These are phyloP conservation scores for Ophiodon elongatus DNA, from an alignment of 2,113 vertebrate species.

Conservation along the genomic window DNA sequence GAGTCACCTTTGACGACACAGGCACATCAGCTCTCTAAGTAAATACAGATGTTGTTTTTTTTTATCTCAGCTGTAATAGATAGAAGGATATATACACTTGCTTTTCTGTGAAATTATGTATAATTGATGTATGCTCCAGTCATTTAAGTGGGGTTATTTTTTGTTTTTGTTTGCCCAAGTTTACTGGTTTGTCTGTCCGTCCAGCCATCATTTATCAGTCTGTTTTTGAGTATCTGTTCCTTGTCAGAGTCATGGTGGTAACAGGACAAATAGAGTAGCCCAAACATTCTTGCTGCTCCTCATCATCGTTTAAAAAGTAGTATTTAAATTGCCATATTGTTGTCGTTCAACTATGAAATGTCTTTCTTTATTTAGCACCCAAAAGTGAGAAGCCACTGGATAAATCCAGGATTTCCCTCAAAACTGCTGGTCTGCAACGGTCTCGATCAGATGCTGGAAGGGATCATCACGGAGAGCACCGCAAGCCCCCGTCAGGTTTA, in stretches of 20 bases:
- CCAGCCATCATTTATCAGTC: not conserved
- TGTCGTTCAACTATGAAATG: not conserved
- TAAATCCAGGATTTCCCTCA: slow-evolving; percentile 91
- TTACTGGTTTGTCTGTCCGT: not conserved
- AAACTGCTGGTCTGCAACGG: slow-evolving; percentile 90
- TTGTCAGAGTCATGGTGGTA: not conserved
- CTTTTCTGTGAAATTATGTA: slow-evolving; percentile 31
- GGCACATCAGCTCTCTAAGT: slow-evolving; percentile 44
- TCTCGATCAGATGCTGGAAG: slow-evolving; percentile 95
- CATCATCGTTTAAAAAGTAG: not conserved
- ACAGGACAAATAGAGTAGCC: not conserved
- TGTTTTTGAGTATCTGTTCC: not conserved
- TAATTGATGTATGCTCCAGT: slow-evolving; percentile 6
- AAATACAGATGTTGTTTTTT: slow-evolving; percentile 67
- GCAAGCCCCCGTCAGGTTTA: slow-evolving; percentile 95
- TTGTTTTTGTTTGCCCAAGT: not conserved
- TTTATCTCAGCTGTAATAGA: slow-evolving; percentile 20
- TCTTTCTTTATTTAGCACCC: slow-evolving; percentile 71
- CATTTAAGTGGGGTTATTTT: not conserved
- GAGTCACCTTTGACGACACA: slow-evolving; percentile 17
- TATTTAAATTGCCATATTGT: not conserved
- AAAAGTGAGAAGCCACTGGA: slow-evolving; percentile 92
- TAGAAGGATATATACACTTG: slow-evolving; percentile 17
- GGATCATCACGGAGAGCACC: slow-evolving; percentile 89
- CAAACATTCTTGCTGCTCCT: not conserved